A percentile compares a stretch with the other conserved stretches of the same genome.
phyloP scores from a whole-genome alignment of 2,113 vertebrate genomes.

The Tringa solitaria region DNA sequence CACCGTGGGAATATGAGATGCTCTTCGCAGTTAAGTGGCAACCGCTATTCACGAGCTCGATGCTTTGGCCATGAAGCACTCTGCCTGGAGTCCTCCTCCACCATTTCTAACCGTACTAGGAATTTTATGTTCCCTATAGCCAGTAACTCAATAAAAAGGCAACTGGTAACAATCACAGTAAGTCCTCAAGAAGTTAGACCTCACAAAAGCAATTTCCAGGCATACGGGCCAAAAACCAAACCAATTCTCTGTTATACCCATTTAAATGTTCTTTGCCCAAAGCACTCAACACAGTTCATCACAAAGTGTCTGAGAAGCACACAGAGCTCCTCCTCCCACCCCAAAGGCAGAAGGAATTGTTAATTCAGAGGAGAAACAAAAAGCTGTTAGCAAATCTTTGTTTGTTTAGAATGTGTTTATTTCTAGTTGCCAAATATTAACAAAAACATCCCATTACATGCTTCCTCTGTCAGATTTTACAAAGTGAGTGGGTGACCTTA shows the following conservation, averaged over 20 bases:
- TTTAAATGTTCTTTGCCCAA: not conserved
- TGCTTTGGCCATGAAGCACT: not conserved
- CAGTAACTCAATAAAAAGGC: not conserved
- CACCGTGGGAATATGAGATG: not conserved
- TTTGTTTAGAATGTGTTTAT: constrained; percentile 54
- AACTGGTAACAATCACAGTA: not conserved
- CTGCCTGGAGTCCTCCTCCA: not conserved
- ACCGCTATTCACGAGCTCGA: not conserved
- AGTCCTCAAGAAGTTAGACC: not conserved
- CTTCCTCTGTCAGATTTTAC: constrained; percentile 23
- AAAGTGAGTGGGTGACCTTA: constrained; percentile 39
- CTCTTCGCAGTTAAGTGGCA: not conserved
- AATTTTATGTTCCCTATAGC: not conserved
- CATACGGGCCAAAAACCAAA: not conserved
- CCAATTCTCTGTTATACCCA: not conserved
- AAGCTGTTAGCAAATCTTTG: constrained; percentile 48
- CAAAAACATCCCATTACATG: constrained; percentile 48
- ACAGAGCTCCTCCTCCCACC: not conserved
- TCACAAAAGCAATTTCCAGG: not conserved
- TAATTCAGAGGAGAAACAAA: constrained; percentile 46
- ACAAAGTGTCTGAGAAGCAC: not conserved
- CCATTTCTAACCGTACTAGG: not conserved
- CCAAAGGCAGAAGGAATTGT: constrained; percentile 10
- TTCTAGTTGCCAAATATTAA: constrained; percentile 61
- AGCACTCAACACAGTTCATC: not conserved